A percentile compares a stretch with the other conserved stretches of the same genome.
These are phyloP conservation scores for Sebastes hubbsi DNA, from an alignment of 2,797 vertebrate genomes.

Conservation along the genomic window DNA sequence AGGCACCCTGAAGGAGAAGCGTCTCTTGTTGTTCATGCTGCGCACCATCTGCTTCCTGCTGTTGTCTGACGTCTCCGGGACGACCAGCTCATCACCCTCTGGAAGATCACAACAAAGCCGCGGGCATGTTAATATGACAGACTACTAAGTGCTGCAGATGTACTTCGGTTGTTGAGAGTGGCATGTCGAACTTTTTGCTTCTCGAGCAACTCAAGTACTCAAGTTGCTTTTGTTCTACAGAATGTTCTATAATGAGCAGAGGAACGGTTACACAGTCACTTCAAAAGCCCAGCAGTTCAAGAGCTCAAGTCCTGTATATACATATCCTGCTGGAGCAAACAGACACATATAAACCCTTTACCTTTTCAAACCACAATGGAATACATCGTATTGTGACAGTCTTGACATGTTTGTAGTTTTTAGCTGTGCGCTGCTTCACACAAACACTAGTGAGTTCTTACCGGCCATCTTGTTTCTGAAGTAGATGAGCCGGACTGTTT, in stretches of 20 bases:
- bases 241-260: neutral
- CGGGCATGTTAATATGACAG: neutral
- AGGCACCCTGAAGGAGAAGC: constrained; percentile 95
- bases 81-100: constrained; percentile 98
- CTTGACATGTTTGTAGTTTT: neutral
- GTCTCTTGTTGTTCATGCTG: constrained; percentile 95
- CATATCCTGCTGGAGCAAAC: neutral
- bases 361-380: neutral
- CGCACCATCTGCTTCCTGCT: constrained; percentile 99
- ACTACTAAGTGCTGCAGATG: neutral
- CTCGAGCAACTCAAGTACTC: neutral
- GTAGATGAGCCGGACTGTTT: constrained; percentile 96
- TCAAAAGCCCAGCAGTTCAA: neutral
- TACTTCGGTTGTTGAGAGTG: neutral
- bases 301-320: neutral
- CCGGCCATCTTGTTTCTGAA: constrained; percentile 99
- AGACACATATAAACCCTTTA: neutral
- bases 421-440: too few relatives aligned
- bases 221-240: neutral
- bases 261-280: neutral
- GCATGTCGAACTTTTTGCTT: neutral
- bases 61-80: constrained; percentile 97
- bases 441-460: constrained; percentile 68
- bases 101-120: constrained; percentile 46
- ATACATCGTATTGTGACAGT: neutral